Conservation (phyloP, 2,888 invertebrate species). For the Drosophila falleni region DNA sequence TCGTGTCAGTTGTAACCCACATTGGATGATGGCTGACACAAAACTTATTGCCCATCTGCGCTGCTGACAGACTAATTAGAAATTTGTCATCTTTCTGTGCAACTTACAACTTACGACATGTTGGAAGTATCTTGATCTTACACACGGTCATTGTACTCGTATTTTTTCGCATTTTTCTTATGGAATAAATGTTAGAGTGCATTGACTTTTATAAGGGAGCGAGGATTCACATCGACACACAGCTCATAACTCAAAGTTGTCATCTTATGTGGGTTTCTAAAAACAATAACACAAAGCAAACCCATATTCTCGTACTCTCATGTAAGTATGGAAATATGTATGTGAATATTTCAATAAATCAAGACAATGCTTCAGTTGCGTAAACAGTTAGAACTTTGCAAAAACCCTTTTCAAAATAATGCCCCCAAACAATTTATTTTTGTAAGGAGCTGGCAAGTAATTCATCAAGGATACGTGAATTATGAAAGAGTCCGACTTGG, state of each 20-base stretch:
- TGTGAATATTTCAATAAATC: constrained; percentile 58
- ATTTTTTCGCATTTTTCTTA: constrained; percentile 12
- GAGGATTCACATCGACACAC: constrained; percentile 20
- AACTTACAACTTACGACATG: constrained; percentile 13
- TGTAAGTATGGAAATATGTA: neutral
- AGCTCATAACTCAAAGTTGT: constrained; percentile 73
- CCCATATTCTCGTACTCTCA: constrained; percentile 29
- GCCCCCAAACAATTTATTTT: constrained; percentile 28
- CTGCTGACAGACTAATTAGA: constrained; percentile 72
- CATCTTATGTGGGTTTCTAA: constrained; percentile 66
- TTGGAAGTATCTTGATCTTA: constrained; percentile 25
- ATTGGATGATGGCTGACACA: constrained; percentile 11
- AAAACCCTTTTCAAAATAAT: constrained; percentile 50
- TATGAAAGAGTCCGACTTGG: constrained; percentile 1
- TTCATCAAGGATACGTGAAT: constrained; percentile 59
- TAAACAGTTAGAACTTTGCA: constrained; percentile 24
- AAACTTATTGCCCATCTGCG: constrained; percentile 49
- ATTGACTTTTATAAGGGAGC: constrained; percentile 30
- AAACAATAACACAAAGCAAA: constrained; percentile 65
- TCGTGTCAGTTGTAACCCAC: constrained; percentile 52
- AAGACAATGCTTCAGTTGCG: constrained; percentile 39
- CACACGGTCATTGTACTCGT: constrained; percentile 10
- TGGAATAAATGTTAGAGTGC: constrained; percentile 18
- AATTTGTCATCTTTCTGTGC: constrained; percentile 52
- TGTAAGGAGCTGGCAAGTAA: constrained; percentile 45